Base-by-base conservation (phyloP, 2,113 vertebrate species). In the Muntiacus muntjak region DNA sequence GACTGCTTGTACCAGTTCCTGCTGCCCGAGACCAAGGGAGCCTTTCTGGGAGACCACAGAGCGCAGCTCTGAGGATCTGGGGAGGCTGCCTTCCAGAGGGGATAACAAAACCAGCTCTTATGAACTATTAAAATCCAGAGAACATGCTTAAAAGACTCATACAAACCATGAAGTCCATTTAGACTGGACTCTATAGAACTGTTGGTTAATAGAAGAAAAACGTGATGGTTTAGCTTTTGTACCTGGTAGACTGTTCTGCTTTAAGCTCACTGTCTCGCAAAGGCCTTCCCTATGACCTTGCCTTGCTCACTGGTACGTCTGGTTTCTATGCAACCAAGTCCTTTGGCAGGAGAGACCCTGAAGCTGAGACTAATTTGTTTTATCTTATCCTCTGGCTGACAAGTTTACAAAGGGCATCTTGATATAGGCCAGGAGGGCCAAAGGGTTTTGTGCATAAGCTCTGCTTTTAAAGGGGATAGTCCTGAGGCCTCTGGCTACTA, bases 391-490 rank as follows among this genome's bases (percentile, higher is more conserved):
- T 95, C 93, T 79, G 94, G 83, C 87, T 33, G 7, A 84, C 55
- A 79, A 89, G 94, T 97, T 98, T 97, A 88, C 98, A 97, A 96
- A 98, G 97, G 98, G 98, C 98, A 97, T 87, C 90, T 93, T 92
- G 96, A 97, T 96, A 98, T 85, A 84, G 96, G 98, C 97, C 98
- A 95, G 64, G 93, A 97, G 92, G 91, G 92, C 96, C 96, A 96
- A 62, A 47, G 17, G 55, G 93, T 93, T 98, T 76, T 94, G 91
- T 94, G 96, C 54, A 78, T 92, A 97, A 98, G 98, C 97, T 74
- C 87, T 95, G 85, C 97, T 90, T 64, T 94, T 93, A 84, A 90
- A 97, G 21, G 50, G 93, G 94, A 93, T 95, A 81, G 17, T 93
- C 97, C 96, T 94, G 95, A 74, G 95, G 87, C 93, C 96, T 98